Evolutionary conservation across 1,140 invertebrate genomes (phyloP).

Genomic region (Mylabris phalerata): DNA sequence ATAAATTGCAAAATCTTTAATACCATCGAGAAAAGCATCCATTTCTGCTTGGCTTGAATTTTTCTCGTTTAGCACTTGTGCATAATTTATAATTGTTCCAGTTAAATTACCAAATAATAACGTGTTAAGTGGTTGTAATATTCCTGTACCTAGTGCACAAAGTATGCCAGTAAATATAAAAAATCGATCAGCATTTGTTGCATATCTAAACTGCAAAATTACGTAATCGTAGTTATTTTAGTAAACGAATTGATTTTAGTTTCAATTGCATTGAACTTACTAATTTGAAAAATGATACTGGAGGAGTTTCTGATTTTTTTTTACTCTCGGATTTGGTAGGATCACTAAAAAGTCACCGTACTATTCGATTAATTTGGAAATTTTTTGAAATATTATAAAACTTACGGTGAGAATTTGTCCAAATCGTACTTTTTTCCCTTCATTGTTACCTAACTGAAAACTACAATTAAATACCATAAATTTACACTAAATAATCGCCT

Average conservation of each 20-base stretch:
- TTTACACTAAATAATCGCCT: too few species aligned
- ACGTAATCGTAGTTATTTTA: conserved; percentile 19
- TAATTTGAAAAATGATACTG: conserved; percentile 20
- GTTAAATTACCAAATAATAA: conserved; percentile 62
- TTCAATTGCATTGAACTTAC: conserved; percentile 17
- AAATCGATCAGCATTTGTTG: conserved; percentile 50
- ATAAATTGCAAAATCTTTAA: conserved; percentile 50
- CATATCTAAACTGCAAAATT: conserved; percentile 52
- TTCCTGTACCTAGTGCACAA: conserved; percentile 52
- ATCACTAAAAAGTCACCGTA: background rate
- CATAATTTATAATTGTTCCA: conserved; percentile 43
- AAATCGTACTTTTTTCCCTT: conserved; percentile 5
- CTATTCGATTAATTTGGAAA: background rate
- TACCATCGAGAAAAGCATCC: conserved; percentile 38
- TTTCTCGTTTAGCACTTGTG: background rate
- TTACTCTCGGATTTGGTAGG: background rate
- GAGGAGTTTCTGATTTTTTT: conserved; percentile 13
- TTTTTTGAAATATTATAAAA: background rate
- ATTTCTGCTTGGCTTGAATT: conserved; percentile 1
- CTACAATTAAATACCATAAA: too few species aligned
- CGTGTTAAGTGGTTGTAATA: conserved; percentile 59
- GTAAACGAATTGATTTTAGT: background rate
- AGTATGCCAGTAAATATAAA: conserved; percentile 54
- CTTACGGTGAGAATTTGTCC: conserved; percentile 6
- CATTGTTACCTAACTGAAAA: background rate